Evolutionary conservation across 2,797 vertebrate genomes (phyloP).

Genomic region (Parauchenoglanis ngamensis): DNA sequence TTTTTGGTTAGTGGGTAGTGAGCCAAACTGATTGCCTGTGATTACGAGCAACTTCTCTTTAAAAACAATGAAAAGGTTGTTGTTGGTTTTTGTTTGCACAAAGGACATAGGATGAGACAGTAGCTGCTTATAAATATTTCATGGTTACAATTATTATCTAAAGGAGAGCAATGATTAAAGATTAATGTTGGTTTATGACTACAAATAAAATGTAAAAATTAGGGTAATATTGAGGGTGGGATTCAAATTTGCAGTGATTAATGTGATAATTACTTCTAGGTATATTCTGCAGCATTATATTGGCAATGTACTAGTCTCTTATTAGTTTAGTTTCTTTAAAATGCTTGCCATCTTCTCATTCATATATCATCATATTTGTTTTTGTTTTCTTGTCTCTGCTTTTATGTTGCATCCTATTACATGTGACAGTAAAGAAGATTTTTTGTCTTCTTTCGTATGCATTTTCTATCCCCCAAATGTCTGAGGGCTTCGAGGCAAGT

Average conservation of each 20-base stretch:
- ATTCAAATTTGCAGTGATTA: not conserved
- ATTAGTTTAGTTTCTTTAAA: too few species aligned
- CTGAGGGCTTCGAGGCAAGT: not conserved
- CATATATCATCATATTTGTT: too few species aligned
- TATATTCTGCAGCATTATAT: too few species aligned
- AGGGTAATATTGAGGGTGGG: not conserved
- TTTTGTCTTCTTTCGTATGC: not conserved
- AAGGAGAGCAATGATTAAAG: not conserved
- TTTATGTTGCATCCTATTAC: not conserved
- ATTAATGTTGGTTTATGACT: too few species aligned
- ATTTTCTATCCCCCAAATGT: not conserved
- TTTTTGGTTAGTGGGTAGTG: too few species aligned
- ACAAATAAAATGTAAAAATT: too few species aligned
- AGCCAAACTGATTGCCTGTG: too few species aligned
- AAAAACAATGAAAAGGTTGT: not conserved
- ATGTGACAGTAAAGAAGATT: not conserved
- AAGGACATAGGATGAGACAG: not conserved
- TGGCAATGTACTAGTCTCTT: too few species aligned
- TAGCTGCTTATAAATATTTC: not conserved
- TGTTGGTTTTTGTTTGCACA: not conserved
- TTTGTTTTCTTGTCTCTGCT: too few species aligned
- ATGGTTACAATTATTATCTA: not conserved
- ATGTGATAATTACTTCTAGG: not conserved
- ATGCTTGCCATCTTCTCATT: too few species aligned
- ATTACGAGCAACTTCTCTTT: not conserved